Evolutionary conservation across 2,797 vertebrate genomes (phyloP).

Genomic region (Buceros bicornis): DNA sequence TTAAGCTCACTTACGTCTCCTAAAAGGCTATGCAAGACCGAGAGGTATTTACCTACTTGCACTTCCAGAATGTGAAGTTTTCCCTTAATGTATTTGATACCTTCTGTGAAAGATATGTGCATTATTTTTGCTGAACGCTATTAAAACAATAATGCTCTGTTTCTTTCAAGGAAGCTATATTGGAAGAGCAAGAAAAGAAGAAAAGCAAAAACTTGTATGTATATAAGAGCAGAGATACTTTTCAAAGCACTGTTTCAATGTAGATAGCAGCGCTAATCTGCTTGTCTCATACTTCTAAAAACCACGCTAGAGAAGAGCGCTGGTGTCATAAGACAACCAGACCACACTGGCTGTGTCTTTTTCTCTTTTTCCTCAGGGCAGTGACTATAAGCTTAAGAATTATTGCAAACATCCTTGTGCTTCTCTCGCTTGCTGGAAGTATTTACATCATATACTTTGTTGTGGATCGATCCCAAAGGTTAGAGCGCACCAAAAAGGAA

Average conservation of each 20-base stretch:
- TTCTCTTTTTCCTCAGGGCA: conserved; percentile 77
- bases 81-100: not conserved
- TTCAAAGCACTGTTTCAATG: not conserved
- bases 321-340: not conserved
- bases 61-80: not conserved
- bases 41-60: not conserved
- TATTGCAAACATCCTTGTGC: conserved; percentile 94
- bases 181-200: conserved; percentile 97
- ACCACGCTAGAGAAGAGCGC: not conserved
- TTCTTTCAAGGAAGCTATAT: conserved; percentile 91
- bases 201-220: conserved; percentile 96
- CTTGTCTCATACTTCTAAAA: not conserved
- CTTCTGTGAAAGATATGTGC: not conserved
- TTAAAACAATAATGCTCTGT: conserved; percentile 43
- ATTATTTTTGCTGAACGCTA: not conserved
- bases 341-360: not conserved
- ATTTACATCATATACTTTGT: conserved; percentile 99
- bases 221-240: not conserved
- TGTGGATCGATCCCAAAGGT: conserved; percentile 94
- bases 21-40: not conserved
- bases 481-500: conserved; percentile 91
- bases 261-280: not conserved
- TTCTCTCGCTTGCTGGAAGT: conserved; percentile 94
- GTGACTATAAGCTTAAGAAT: conserved; percentile 93
- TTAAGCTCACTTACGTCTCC: not conserved